Evolutionary conservation across 2,113 vertebrate species (phyloP).

Genomic region (Vulpes vulpes): DNA sequence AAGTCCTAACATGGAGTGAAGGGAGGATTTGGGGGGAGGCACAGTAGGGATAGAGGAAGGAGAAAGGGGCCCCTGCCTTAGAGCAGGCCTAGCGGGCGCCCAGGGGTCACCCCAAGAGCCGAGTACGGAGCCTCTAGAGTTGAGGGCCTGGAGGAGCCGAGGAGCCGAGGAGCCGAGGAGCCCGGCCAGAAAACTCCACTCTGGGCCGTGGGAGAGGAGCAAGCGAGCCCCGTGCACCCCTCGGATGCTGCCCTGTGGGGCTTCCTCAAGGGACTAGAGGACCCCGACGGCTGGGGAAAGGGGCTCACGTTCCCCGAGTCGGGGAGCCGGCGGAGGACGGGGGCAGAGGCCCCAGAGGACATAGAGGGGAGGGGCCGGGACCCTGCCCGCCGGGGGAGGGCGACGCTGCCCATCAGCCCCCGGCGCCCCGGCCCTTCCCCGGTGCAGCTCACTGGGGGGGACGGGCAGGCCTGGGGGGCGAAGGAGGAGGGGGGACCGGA

Average conservation of each 20-base stretch:
- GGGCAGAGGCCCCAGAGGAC: background rate
- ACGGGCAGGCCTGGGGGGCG: background rate
- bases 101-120: background rate
- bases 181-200: background rate
- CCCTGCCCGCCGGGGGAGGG: background rate
- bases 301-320: background rate
- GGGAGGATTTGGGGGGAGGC: background rate
- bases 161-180: no score
- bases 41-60: background rate
- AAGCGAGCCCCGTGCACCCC: background rate
- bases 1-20: background rate
- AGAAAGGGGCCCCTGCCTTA: background rate
- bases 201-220: background rate
- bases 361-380: background rate
- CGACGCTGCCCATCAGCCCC: background rate
- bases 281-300: background rate
- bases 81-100: background rate
- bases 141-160: background rate
- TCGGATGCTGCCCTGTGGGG: no score
- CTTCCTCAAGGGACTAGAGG: background rate
- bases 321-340: no score
- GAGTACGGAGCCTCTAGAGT: background rate
- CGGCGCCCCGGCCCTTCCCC: background rate
- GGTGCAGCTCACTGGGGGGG: background rate
- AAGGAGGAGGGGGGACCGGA: background rate